A percentile compares a stretch with the other conserved stretches of the same genome.
phyloP scores from a whole-genome alignment of 2,113 vertebrate genomes.

The Ictalurus punctatus region DNA sequence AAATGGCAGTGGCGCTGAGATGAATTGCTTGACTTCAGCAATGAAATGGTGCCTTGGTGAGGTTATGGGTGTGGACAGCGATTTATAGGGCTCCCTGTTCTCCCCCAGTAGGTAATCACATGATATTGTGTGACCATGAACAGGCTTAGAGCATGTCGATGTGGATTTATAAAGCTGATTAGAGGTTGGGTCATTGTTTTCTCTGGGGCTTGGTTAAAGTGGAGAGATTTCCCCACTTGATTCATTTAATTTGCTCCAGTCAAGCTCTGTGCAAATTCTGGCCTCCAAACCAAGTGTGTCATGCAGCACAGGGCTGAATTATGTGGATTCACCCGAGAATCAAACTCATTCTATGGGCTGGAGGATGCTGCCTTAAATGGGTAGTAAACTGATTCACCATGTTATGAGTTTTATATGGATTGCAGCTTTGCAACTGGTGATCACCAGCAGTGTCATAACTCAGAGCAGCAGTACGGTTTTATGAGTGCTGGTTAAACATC shows the following conservation, averaged over 20 bases:
- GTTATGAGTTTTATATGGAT: background rate
- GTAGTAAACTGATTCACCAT: background rate
- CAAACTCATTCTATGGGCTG: background rate
- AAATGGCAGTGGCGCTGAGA: constrained; percentile 30
- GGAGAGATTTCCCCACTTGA: constrained; percentile 40
- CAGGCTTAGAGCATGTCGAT: constrained; percentile 62
- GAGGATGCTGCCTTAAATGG: constrained; percentile 1
- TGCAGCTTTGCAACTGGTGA: constrained; percentile 10
- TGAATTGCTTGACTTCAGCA: background rate
- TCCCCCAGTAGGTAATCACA: constrained; percentile 36
- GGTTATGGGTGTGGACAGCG: constrained; percentile 14
- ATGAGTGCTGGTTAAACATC: background rate
- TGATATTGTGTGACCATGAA: constrained; percentile 49
- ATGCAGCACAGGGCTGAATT: constrained; percentile 26
- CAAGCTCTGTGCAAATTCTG: constrained; percentile 28
- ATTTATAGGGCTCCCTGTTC: constrained; percentile 35
- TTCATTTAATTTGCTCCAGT: constrained; percentile 51
- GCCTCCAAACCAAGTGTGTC: constrained; percentile 43
- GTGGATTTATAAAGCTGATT: constrained; percentile 65
- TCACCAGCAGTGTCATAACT: constrained; percentile 10
- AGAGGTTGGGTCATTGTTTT: constrained; percentile 62
- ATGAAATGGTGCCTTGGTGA: background rate
- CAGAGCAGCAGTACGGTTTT: background rate
- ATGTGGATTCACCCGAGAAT: constrained; percentile 39
- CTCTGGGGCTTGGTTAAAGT: constrained; percentile 53